A percentile compares a stretch with the other conserved stretches of the same genome.
These are phyloP conservation scores for Chunga burmeisteri DNA, from an alignment of 2,113 vertebrate species.

Conservation along the genomic window DNA sequence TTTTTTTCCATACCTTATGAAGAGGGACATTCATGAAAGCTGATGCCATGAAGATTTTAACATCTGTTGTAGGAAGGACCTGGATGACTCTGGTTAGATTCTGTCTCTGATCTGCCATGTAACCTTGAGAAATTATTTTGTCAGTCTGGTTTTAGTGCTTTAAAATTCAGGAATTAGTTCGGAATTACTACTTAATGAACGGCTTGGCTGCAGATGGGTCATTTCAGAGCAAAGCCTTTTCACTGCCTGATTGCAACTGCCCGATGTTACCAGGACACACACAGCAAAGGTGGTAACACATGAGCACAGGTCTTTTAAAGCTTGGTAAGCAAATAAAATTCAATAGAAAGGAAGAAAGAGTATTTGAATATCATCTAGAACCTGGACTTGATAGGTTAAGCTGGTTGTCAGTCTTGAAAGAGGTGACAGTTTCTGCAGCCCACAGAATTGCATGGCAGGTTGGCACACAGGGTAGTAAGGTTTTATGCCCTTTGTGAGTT, in stretches of 20 bases:
- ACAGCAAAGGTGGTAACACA: not conserved
- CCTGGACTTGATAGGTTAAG: not conserved
- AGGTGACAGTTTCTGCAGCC: not conserved
- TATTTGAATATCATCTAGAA: not conserved
- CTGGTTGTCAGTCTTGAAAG: not conserved
- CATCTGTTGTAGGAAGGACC: not conserved
- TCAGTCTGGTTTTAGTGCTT: not conserved
- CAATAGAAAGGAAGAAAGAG: not conserved
- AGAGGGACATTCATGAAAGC: not conserved
- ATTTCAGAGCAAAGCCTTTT: not conserved
- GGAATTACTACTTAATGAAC: not conserved
- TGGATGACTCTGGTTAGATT: not conserved
- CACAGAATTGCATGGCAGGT: not conserved
- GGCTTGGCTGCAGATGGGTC: not conserved
- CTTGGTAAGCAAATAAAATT: not conserved
- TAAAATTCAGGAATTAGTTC: constrained; percentile 1
- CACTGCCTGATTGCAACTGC: not conserved
- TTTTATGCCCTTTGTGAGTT: not conserved
- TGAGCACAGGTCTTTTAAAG: not conserved
- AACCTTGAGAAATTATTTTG: not conserved
- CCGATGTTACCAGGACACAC: not conserved
- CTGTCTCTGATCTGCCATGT: not conserved
- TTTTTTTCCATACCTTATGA: not conserved
- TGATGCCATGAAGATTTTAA: not conserved
- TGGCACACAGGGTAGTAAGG: not conserved